A percentile compares a stretch with the other conserved stretches of the same genome.
Evolutionary conservation across 2,113 vertebrate species (phyloP).

Genomic region (Danionella cerebrum): DNA sequence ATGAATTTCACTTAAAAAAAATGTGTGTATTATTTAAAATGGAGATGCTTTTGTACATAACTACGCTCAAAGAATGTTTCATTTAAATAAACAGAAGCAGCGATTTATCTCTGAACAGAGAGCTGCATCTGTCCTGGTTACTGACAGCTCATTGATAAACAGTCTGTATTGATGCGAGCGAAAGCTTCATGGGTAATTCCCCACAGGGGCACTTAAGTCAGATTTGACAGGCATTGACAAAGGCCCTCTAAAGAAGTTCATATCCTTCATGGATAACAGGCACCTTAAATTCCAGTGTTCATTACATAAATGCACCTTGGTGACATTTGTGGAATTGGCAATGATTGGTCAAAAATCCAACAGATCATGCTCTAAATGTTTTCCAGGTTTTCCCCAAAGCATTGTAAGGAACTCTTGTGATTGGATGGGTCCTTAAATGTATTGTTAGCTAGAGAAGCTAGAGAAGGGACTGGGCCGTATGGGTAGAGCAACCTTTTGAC

Average conservation of each 20-base stretch:
- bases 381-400: background rate
- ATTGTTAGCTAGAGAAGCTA: no score
- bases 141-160: conserved; percentile 7
- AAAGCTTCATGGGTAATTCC: conserved; percentile 7
- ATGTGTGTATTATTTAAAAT: no score
- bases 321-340: conserved; percentile 8
- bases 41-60: background rate
- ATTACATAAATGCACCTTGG: conserved; percentile 55
- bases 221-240: background rate
- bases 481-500: no score
- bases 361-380: background rate
- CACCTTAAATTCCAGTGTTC: conserved; percentile 40
- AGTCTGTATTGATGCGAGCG: background rate
- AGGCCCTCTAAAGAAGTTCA: background rate
- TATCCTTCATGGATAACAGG: background rate
- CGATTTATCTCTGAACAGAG: background rate
- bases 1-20: no score
- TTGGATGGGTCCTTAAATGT: no score
- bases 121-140: background rate
- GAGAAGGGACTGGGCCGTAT: no score
- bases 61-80: background rate
- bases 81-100: background rate
- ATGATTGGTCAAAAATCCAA: background rate
- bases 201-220: conserved; percentile 8
- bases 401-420: no score